Evolutionary conservation across 1,140 invertebrate species (phyloP).

Genomic region (Neotoxoptera formosana): DNA sequence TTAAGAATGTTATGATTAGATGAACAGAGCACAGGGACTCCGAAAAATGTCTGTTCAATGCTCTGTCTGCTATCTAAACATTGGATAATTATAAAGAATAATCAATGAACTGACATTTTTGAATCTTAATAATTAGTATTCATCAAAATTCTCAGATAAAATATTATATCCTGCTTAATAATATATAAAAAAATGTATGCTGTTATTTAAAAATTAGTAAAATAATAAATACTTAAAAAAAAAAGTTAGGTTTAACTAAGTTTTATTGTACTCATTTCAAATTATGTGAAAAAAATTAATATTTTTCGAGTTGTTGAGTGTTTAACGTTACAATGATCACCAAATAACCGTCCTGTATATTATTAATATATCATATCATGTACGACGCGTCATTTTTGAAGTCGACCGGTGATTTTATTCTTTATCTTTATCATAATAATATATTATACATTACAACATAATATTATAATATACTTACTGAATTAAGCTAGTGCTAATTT

Average conservation of each 20-base stretch:
- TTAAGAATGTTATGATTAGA: neutral
- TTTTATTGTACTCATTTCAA: too few relatives aligned
- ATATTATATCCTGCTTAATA: neutral
- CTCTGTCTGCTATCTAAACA: neutral
- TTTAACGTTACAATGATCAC: neutral
- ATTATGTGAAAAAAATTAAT: too few relatives aligned
- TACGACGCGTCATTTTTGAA: neutral
- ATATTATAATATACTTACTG: neutral
- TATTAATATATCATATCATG: neutral
- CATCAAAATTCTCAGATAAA: neutral
- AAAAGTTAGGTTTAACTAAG: too few relatives aligned
- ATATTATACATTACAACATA: too few relatives aligned
- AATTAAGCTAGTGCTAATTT: neutral
- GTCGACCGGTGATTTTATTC: neutral
- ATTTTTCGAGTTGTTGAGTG: neutral
- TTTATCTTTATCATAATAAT: neutral
- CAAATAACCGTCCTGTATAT: neutral
- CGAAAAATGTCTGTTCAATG: neutral
- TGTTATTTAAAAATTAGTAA: neutral
- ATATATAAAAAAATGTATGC: neutral
- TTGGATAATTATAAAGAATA: neutral
- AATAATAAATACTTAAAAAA: neutral
- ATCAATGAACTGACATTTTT: neutral
- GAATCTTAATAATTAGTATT: neutral
- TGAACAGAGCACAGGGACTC: neutral